Conservation (phyloP, 2,888 invertebrate genomes). For the Cantharis lateralis region DNA sequence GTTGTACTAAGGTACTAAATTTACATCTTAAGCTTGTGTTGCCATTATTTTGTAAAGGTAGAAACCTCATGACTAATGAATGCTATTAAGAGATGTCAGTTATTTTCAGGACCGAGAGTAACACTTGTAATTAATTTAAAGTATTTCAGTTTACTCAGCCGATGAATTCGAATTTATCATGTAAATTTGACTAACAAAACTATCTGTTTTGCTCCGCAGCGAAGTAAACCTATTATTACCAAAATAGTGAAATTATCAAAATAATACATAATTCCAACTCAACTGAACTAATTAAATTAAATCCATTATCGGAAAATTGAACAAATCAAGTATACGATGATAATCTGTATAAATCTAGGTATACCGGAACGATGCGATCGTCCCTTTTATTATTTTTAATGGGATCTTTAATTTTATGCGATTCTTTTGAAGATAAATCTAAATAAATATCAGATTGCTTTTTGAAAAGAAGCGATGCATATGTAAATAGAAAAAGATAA, state of each 20-base stretch:
- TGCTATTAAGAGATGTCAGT: slow-evolving; percentile 19
- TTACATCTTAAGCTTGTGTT: background rate
- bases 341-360: too few species aligned
- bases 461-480: background rate
- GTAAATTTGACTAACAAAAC: background rate
- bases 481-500: background rate
- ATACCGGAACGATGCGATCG: background rate
- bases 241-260: background rate
- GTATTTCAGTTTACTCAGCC: slow-evolving; percentile 14
- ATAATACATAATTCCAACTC: background rate
- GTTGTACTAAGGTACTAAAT: slow-evolving; percentile 4
- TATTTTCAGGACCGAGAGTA: slow-evolving; percentile 14
- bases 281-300: background rate
- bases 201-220: background rate
- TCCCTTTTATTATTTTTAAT: background rate
- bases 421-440: background rate
- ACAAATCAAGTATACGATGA: background rate
- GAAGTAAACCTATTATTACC: background rate
- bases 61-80: slow-evolving; percentile 15
- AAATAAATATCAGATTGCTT: background rate
- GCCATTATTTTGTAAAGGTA: slow-evolving; percentile 1
- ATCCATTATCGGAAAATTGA: background rate
- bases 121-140: slow-evolving; percentile 18
- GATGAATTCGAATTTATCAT: slow-evolving; percentile 15
- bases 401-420: background rate